These are phyloP conservation scores for Miopithecus talapoin DNA, from an alignment of 2,797 vertebrate species.

Conservation along the genomic window DNA sequence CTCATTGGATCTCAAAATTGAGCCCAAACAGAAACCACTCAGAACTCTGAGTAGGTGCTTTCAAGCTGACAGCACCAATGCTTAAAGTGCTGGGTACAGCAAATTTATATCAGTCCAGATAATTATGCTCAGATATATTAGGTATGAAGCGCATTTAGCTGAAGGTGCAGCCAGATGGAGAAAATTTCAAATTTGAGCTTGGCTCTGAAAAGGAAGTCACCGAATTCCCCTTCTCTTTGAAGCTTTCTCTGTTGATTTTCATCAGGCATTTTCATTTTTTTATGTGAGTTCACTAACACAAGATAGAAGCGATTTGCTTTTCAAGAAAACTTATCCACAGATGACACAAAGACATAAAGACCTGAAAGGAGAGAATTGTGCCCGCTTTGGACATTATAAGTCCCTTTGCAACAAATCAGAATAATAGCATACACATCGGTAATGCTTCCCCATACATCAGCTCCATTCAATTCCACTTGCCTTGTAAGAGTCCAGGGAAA, in stretches of 20 bases:
- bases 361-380: background rate
- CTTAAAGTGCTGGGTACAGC: background rate
- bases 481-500: background rate
- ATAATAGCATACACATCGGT: background rate
- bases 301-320: background rate
- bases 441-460: background rate
- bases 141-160: constrained; percentile 9
- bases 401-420: background rate
- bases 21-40: background rate
- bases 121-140: constrained; percentile 42
- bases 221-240: constrained; percentile 14
- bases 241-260: background rate
- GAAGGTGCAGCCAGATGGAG: background rate
- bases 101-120: constrained; percentile 10
- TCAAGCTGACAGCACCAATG: background rate
- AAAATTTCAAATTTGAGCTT: constrained; percentile 15
- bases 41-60: background rate
- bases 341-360: constrained; percentile 12
- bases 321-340: background rate
- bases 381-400: background rate
- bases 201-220: background rate
- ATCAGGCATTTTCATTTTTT: background rate
- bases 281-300: background rate
- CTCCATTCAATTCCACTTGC: background rate
- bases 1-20: background rate